These are phyloP conservation scores for Aleiodes alternator DNA, from an alignment of 2,888 invertebrate genomes.

Conservation along the genomic window DNA sequence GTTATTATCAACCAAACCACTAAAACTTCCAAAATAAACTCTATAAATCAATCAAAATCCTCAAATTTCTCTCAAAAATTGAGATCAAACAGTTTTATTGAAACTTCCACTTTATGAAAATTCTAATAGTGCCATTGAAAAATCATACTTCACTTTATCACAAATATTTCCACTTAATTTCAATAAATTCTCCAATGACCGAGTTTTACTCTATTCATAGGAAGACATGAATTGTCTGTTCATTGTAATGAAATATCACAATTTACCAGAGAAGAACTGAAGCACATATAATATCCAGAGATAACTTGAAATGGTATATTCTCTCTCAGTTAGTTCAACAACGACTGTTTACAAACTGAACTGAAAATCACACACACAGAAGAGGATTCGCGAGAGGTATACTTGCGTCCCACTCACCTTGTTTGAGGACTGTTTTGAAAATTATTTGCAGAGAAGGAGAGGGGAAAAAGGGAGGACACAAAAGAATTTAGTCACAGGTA, in stretches of 20 bases:
- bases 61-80: too few species aligned
- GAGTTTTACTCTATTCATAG: constrained; percentile 7
- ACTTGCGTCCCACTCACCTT: constrained; percentile 5
- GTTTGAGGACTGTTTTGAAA: constrained; percentile 18
- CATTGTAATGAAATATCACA: constrained; percentile 1
- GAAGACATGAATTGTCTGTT: constrained; percentile 9
- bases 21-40: too few species aligned
- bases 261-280: background rate
- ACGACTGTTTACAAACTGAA: constrained; percentile 23
- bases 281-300: background rate
- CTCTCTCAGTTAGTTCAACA: background rate
- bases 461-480: too few species aligned
- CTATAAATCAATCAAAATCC: too few species aligned
- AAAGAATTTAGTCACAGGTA: background rate
- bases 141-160: background rate
- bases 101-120: too few species aligned
- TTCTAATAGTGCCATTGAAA: background rate
- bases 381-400: background rate
- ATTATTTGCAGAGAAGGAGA: background rate
- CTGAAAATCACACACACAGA: background rate
- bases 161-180: background rate
- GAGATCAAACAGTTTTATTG: too few species aligned
- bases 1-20: too few species aligned
- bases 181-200: background rate
- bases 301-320: background rate